Conservation (phyloP, 2,797 vertebrate species). For the Agapornis canus region DNA sequence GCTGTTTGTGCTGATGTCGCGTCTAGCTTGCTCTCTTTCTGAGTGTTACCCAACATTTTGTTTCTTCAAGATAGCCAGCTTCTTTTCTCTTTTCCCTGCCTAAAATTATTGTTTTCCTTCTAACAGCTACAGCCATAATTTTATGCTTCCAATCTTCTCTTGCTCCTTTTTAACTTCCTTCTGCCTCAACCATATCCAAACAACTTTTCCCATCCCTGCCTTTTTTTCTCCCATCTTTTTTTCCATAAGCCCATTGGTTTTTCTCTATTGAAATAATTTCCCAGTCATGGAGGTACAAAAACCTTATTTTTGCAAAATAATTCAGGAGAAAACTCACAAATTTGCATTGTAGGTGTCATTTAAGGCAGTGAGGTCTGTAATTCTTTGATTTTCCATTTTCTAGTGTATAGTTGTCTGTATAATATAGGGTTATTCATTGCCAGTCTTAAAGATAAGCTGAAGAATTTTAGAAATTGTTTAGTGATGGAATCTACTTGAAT, state of each 20-base stretch:
- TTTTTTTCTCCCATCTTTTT: neutral
- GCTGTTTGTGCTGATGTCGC: neutral
- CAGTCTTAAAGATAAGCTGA: neutral
- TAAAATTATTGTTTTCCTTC: neutral
- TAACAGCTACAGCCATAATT: neutral
- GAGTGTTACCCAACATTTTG: neutral
- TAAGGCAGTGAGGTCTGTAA: neutral
- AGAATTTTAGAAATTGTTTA: neutral
- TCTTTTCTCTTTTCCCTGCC: neutral
- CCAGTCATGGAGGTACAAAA: neutral
- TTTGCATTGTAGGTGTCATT: neutral
- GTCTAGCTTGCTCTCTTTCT: neutral
- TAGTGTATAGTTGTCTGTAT: neutral
- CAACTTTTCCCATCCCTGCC: neutral
- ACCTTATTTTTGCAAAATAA: neutral
- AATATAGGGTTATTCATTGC: neutral
- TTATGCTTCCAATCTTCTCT: neutral
- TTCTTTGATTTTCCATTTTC: neutral
- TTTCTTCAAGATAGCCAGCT: neutral
- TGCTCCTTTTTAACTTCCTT: neutral
- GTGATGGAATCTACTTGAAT: neutral
- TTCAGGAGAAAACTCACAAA: neutral
- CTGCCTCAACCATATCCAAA: neutral
- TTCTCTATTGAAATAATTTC: neutral
- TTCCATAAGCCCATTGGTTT: neutral